Conservation (phyloP, 2,888 invertebrate species). For the Hecatera dysodea region DNA sequence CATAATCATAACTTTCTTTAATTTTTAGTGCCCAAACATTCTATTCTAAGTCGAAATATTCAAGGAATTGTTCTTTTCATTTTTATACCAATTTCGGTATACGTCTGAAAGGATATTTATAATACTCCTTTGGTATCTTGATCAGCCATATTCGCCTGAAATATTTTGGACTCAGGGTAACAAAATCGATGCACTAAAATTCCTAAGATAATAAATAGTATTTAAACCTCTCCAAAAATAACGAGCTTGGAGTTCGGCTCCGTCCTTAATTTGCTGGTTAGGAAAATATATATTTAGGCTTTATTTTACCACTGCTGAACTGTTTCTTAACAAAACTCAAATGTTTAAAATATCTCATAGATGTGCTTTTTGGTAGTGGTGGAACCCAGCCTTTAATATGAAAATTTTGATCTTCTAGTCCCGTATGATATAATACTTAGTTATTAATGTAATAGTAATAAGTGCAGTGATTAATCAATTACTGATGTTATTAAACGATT, state of each 20-base stretch:
- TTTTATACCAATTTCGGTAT: background rate
- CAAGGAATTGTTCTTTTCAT: background rate
- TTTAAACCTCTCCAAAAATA: conserved; percentile 55
- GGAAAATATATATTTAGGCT: conserved; percentile 40
- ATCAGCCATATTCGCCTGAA: conserved; percentile 37
- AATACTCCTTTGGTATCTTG: conserved; percentile 25
- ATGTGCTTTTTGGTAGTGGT: conserved; percentile 42
- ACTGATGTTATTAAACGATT: conserved; percentile 50
- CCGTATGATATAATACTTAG: conserved; percentile 73
- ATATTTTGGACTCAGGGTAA: conserved; percentile 72
- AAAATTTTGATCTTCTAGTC: conserved; percentile 82
- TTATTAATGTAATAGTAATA: conserved; percentile 67
- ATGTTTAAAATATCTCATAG: conserved; percentile 20
- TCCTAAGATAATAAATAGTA: conserved; percentile 44
- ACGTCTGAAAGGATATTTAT: background rate
- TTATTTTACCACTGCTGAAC: conserved; percentile 43
- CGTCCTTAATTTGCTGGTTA: conserved; percentile 80
- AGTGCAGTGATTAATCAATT: conserved; percentile 59
- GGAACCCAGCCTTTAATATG: conserved; percentile 39
- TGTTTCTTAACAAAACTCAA: background rate
- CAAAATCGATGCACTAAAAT: conserved; percentile 50
- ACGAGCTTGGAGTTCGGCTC: conserved; percentile 81
- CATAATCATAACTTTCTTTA: background rate
- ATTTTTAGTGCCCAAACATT: background rate
- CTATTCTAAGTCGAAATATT: background rate